These are phyloP conservation scores for Synanthedon myopaeformis DNA, from an alignment of 2,888 invertebrate genomes.

Conservation along the genomic window DNA sequence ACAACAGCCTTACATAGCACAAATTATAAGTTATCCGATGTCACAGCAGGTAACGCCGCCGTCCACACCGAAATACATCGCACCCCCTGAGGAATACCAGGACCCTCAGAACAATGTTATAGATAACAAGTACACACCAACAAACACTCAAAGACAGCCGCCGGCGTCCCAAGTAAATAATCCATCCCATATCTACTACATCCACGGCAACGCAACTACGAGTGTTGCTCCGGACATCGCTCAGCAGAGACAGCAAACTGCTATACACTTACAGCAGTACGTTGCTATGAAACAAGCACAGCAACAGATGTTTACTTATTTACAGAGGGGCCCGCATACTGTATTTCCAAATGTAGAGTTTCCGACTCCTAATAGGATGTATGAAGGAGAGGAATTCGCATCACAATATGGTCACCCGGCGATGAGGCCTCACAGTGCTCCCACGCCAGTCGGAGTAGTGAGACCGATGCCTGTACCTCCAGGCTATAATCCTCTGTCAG, in stretches of 20 bases:
- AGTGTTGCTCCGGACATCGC: conserved; percentile 42
- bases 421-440: conserved; percentile 52
- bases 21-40: conserved; percentile 60
- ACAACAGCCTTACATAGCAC: conserved; percentile 61
- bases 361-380: conserved; percentile 33
- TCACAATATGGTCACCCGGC: conserved; percentile 46
- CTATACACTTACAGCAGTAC: conserved; percentile 60
- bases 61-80: conserved; percentile 56
- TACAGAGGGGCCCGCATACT: conserved; percentile 54
- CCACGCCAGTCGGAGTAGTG: conserved; percentile 43
- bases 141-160: conserved; percentile 25
- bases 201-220: conserved; percentile 46
- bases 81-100: conserved; percentile 62
- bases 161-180: conserved; percentile 25
- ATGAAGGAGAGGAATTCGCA: conserved; percentile 47
- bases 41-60: conserved; percentile 61
- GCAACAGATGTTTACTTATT: conserved; percentile 57
- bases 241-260: conserved; percentile 62
- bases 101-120: conserved; percentile 48
- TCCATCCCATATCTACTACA: conserved; percentile 57
- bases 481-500: conserved; percentile 34
- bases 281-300: conserved; percentile 69
- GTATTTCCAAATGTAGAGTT: conserved; percentile 48
- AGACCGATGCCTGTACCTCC: conserved; percentile 43
- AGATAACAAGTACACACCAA: conserved; percentile 31